Evolutionary conservation across 1,140 invertebrate species (phyloP).

Genomic region (Orchesella cincta): DNA sequence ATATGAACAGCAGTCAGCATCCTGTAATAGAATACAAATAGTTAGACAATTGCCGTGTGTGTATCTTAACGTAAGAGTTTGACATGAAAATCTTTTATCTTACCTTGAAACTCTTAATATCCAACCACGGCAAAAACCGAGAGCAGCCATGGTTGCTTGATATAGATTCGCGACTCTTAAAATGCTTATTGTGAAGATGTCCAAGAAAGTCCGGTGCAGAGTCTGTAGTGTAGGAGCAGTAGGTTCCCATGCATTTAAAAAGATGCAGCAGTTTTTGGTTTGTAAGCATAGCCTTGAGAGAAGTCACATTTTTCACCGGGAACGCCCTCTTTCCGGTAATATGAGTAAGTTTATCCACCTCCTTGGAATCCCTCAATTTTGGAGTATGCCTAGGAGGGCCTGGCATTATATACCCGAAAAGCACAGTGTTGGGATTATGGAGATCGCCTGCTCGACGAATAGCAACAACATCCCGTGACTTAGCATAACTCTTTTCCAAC

Average conservation of each 20-base stretch:
- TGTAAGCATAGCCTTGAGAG: conserved; percentile 53
- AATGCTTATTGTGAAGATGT: conserved; percentile 54
- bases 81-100: conserved; percentile 40
- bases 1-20: conserved; percentile 56
- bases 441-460: conserved; percentile 18
- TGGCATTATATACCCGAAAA: not conserved
- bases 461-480: not conserved
- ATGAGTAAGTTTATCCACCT: not conserved
- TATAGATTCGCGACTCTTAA: not conserved
- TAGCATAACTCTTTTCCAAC: not conserved
- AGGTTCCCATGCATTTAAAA: conserved; percentile 63
- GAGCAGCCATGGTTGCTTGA: not conserved
- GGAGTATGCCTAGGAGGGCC: not conserved
- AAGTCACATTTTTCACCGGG: not conserved
- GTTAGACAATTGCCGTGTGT: not conserved
- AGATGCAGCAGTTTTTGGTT: conserved; percentile 56
- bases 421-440: not conserved
- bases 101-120: not conserved
- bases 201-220: conserved; percentile 53
- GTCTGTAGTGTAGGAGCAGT: conserved; percentile 61
- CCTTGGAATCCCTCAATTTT: not conserved
- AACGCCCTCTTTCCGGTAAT: not conserved
- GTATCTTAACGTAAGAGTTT: too few relatives aligned
- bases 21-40: conserved; percentile 9
- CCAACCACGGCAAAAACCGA: not conserved